Evolutionary conservation across 2,113 vertebrate genomes (phyloP).

Genomic region (Campylomormyrus tamandua): DNA sequence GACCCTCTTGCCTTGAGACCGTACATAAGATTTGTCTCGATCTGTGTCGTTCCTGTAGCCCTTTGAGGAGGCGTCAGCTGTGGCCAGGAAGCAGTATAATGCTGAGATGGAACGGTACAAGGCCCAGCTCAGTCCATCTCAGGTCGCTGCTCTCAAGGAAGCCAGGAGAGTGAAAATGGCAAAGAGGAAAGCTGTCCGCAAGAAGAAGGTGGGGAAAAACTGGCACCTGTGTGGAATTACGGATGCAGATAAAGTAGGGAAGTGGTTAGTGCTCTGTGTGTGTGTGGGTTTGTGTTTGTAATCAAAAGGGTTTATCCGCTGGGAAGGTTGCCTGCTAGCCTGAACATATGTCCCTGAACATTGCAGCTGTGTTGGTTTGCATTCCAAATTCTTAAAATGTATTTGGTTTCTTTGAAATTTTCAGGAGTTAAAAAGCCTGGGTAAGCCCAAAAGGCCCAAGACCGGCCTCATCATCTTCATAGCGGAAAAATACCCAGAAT

Average conservation of each 20-base stretch:
- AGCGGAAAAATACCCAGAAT: slow-evolving; percentile 71
- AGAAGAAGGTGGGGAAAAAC: slow-evolving; percentile 65
- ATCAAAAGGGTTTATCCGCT: not conserved
- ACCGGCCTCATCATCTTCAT: slow-evolving; percentile 76
- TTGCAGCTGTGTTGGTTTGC: not conserved
- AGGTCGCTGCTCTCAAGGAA: slow-evolving; percentile 54
- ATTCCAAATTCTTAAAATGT: not conserved
- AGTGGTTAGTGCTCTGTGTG: not conserved
- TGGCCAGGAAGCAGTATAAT: slow-evolving; percentile 61
- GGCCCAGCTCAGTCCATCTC: slow-evolving; percentile 63
- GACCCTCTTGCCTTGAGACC: not conserved
- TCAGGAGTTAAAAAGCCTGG: slow-evolving; percentile 73
- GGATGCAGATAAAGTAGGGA: not conserved
- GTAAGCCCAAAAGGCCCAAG: slow-evolving; percentile 80
- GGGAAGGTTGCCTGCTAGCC: not conserved
- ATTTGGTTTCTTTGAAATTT: not conserved
- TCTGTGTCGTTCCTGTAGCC: slow-evolving; percentile 47
- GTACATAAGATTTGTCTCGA: not conserved
- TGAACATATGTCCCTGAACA: not conserved
- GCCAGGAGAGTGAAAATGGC: slow-evolving; percentile 54
- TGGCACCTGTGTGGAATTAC: not conserved
- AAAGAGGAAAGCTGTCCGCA: slow-evolving; percentile 55
- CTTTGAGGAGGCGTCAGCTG: slow-evolving; percentile 62
- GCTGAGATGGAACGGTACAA: slow-evolving; percentile 55
- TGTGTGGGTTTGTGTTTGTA: not conserved